A percentile compares a stretch with the other conserved stretches of the same genome.
Conservation (phyloP, 2,888 invertebrate genomes). For the Spatulosminthurus flaviceps region DNA sequence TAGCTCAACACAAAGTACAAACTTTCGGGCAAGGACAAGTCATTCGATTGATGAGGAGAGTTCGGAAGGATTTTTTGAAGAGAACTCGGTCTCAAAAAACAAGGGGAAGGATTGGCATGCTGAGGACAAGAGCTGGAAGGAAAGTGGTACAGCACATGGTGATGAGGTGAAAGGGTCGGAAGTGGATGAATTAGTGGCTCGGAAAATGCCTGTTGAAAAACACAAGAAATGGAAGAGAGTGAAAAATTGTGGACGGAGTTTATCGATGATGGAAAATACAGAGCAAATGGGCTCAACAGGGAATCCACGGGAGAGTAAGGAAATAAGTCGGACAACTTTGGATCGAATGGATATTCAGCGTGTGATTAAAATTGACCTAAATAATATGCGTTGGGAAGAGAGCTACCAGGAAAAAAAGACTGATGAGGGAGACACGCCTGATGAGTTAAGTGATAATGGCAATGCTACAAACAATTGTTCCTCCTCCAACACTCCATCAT, state of each 20-base stretch:
- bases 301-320: background rate
- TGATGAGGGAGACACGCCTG: conserved; percentile 21
- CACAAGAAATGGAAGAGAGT: conserved; percentile 52
- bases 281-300: conserved; percentile 42
- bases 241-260: conserved; percentile 50
- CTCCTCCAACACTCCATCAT: too few species aligned
- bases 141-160: background rate
- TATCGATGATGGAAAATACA: conserved; percentile 54
- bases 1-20: conserved; percentile 44
- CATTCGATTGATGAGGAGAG: conserved; percentile 39
- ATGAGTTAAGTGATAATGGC: conserved; percentile 22
- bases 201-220: conserved; percentile 59
- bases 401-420: conserved; percentile 39
- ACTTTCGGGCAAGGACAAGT: conserved; percentile 41
- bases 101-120: conserved; percentile 22
- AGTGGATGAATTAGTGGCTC: conserved; percentile 51
- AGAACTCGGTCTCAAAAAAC: conserved; percentile 13
- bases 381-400: conserved; percentile 55
- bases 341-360: conserved; percentile 52
- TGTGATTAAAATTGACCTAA: conserved; percentile 63
- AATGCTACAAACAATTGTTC: background rate
- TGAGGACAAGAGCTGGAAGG: conserved; percentile 10
- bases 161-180: conserved; percentile 19
- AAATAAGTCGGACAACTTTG: conserved; percentile 13
- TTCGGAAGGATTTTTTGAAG: conserved; percentile 23